Conservation (phyloP, 2,113 vertebrate genomes). For the Dascyllus trimaculatus region DNA sequence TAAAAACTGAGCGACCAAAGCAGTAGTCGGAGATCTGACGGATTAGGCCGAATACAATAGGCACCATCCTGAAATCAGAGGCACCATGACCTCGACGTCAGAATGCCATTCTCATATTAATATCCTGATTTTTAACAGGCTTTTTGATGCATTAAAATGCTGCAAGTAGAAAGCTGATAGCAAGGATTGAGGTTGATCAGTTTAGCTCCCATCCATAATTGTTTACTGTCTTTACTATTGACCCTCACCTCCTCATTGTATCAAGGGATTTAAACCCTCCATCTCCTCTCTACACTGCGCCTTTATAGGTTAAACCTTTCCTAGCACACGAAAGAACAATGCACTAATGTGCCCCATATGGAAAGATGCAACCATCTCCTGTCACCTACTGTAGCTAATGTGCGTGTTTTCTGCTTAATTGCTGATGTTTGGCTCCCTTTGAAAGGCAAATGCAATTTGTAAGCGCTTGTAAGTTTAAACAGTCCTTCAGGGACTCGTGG, state of each 20-base stretch:
- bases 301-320: constrained; percentile 60
- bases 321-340: constrained; percentile 53
- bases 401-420: constrained; percentile 68
- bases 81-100: background rate
- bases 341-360: constrained; percentile 75
- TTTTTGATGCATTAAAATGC: background rate
- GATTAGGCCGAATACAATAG: constrained; percentile 26
- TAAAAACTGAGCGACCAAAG: constrained; percentile 44
- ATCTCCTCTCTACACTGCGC: constrained; percentile 13
- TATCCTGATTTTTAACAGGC: background rate
- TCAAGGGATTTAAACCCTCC: constrained; percentile 3
- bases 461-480: constrained; percentile 73
- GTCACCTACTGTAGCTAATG: constrained; percentile 68
- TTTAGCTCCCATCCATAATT: background rate
- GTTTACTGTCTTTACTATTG: background rate
- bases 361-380: constrained; percentile 55
- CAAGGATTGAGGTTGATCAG: background rate
- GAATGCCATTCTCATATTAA: background rate
- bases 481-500: constrained; percentile 42
- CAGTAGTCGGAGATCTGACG: constrained; percentile 33
- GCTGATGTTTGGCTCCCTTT: constrained; percentile 66
- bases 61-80: constrained; percentile 31
- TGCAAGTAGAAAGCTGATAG: background rate
- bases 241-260: constrained; percentile 8
- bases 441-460: constrained; percentile 70